Percentiles rank a stretch among this genome's conserved stretches.
These are phyloP conservation scores for Pristionchus mayeri DNA, from an alignment of 2,888 invertebrate genomes.

Conservation along the genomic window DNA sequence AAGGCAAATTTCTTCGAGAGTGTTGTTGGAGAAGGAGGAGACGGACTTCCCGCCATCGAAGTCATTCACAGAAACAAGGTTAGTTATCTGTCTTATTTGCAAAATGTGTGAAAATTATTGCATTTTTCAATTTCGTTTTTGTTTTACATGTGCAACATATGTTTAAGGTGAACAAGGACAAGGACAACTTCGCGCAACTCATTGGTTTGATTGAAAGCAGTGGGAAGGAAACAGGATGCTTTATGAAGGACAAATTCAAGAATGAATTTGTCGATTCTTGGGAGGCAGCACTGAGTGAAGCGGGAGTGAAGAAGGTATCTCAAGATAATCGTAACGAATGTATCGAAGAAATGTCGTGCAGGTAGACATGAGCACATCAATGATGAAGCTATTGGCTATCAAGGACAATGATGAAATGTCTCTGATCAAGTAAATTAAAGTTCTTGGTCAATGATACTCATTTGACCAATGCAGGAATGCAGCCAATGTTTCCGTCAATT, in stretches of 20 bases:
- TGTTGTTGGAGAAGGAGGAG: constrained; percentile 84
- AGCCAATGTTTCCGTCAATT: constrained; percentile 91
- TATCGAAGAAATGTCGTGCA: constrained; percentile 48
- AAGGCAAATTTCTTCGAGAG: constrained; percentile 96
- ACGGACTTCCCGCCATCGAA: constrained; percentile 86
- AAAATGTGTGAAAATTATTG: not conserved
- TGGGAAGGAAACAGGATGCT: constrained; percentile 88
- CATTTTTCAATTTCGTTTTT: not conserved
- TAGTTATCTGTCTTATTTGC: constrained; percentile 56
- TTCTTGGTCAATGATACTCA: too few species aligned
- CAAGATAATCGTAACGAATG: too few species aligned
- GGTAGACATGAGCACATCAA: constrained; percentile 86
- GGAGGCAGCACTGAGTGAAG: constrained; percentile 86
- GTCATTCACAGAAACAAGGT: constrained; percentile 92
- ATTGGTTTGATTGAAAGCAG: constrained; percentile 89
- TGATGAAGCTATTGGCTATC: constrained; percentile 90
- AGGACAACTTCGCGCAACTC: constrained; percentile 84
- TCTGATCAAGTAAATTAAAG: constrained; percentile 2
- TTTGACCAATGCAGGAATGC: constrained; percentile 83
- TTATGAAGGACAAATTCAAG: constrained; percentile 92
- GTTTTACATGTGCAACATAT: not conserved
- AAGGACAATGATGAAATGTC: constrained; percentile 93
- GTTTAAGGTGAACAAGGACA: constrained; percentile 87
- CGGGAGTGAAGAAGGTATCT: constrained; percentile 87
- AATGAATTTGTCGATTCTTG: constrained; percentile 94